Evolutionary conservation across 2,888 invertebrate genomes (phyloP), one percentile per base, ranked within the genome.

Genomic region (Platycheirus rosarum): DNA sequence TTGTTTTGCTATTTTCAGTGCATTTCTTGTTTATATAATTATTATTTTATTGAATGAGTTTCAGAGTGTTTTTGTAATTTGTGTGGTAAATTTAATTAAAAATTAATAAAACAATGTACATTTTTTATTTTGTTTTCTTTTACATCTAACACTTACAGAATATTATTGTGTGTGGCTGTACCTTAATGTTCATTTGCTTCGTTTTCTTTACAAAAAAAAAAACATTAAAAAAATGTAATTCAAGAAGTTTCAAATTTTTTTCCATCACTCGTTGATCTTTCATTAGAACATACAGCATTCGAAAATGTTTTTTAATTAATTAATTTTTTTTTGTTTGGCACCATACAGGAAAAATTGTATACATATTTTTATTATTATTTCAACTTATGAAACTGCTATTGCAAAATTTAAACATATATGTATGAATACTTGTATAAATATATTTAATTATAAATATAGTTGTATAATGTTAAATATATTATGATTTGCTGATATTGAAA

Each of bases 1-100:
- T 68, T 84, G 66, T 86, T 82, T 86, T 71, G 48, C 84, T 86
- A 76, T 86, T 84, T 86, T 85, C 85, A 85, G 84, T 85, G 84
- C 62, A 86, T 79, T 74, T 77, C 74, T 75, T 78, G 53, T 75
- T 66, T 60, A 84, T 42, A 26, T 75, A 29, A 44, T 75, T 46
- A 42, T 51, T 18, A 51, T 40, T 51, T 73, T 51, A 70, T 77
- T 85, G 75, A 82, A 69, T 84, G 78, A 85, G 40, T 78, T 63
- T 51, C 32, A 51, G 71, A 69, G 26, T 44, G 44, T 37, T 57
- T n/a, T n/a, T n/a, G n/a, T n/a, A 49, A 23, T 53, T 63, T 66
- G 37, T 35, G 53, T 75, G 49, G 51, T 65, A 66, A 84, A 65
- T 84, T 80, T 66, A 60, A 55, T 49, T 46, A 29, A 65, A 73